Evolutionary conservation across 2,888 invertebrate species (phyloP).

Genomic region (Adelphocoris suturalis): DNA sequence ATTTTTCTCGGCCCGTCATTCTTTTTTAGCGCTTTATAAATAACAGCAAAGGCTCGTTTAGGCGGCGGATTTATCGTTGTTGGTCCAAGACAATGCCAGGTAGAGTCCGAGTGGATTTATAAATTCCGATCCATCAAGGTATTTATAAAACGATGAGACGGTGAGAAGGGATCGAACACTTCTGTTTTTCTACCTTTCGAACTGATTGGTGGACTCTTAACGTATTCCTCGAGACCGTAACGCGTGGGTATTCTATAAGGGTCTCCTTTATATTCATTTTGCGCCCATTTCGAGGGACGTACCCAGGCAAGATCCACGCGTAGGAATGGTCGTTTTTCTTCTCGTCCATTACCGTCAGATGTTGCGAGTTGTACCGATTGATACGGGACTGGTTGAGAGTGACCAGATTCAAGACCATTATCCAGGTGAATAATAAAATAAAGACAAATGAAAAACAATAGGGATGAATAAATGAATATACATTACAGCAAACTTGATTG

Average conservation of each 20-base stretch:
- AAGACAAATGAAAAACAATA: not conserved
- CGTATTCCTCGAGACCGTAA: not conserved
- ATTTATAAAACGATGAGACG: constrained; percentile 43
- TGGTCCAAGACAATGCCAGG: constrained; percentile 59
- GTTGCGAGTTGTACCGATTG: not conserved
- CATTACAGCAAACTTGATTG: too few relatives aligned
- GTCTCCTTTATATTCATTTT: constrained; percentile 16
- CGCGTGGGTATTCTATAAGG: constrained; percentile 12
- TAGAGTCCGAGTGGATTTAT: constrained; percentile 30
- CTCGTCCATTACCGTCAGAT: not conserved
- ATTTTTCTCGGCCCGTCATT: not conserved
- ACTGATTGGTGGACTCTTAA: constrained; percentile 10
- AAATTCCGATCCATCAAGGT: constrained; percentile 53
- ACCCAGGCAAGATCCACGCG: not conserved
- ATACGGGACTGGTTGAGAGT: not conserved
- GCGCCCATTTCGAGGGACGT: not conserved
- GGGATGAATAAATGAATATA: too few relatives aligned
- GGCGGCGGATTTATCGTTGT: constrained; percentile 43
- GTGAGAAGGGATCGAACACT: not conserved
- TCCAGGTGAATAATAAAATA: not conserved
- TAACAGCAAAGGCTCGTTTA: constrained; percentile 41
- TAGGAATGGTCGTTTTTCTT: not conserved
- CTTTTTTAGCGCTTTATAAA: constrained; percentile 29
- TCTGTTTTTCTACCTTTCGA: not conserved
- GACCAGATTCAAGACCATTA: not conserved